A percentile compares a stretch with the other conserved stretches of the same genome.
These are phyloP conservation scores for Dicranocentrus wangi DNA, from an alignment of 2,888 invertebrate species.

Conservation along the genomic window DNA sequence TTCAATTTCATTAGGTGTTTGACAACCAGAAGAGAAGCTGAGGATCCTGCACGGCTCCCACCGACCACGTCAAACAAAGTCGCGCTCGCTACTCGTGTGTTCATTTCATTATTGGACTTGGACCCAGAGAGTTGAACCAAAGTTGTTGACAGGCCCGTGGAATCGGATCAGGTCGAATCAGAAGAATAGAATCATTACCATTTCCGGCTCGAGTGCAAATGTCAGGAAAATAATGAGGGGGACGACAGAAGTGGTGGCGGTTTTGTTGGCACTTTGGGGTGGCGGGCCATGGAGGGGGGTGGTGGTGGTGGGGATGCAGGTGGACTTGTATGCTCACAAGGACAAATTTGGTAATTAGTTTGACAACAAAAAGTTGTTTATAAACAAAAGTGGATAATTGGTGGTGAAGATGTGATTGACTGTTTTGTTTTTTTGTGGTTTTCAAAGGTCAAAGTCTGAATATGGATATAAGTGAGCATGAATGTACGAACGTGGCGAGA, in stretches of 20 bases:
- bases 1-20: constrained; percentile 56
- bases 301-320: constrained; percentile 50
- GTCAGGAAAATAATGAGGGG: constrained; percentile 50
- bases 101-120: too few species aligned
- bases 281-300: constrained; percentile 46
- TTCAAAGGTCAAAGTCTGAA: constrained; percentile 64
- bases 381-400: constrained; percentile 1
- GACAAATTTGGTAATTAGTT: constrained; percentile 65
- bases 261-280: constrained; percentile 48
- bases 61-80: too few species aligned
- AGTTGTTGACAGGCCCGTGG: too few species aligned
- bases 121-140: too few species aligned
- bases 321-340: constrained; percentile 67
- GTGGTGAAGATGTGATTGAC: background rate
- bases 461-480: constrained; percentile 58
- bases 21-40: constrained; percentile 23
- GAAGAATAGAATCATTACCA: background rate
- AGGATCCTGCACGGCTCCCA: background rate
- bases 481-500: constrained; percentile 65
- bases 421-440: background rate
- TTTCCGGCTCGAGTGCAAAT: constrained; percentile 30
- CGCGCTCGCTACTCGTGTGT: too few species aligned
- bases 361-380: background rate
- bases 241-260: constrained; percentile 39
- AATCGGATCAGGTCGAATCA: too few species aligned